phyloP scores from a whole-genome alignment of 2,113 vertebrate genomes.

The Micronisus gabar region DNA sequence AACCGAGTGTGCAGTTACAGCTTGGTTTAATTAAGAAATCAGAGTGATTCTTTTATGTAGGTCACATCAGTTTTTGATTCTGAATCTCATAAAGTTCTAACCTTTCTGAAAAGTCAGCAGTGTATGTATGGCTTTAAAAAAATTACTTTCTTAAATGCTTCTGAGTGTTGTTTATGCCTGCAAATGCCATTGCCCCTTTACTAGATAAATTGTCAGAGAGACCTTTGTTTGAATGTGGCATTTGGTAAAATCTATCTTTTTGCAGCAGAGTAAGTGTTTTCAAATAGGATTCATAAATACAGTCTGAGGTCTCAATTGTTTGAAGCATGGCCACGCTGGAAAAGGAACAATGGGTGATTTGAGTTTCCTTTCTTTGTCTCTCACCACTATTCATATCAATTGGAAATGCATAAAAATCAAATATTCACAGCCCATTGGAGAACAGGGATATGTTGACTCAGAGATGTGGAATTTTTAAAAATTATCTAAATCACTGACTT shows the following conservation, averaged over 20 bases:
- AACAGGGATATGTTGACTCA: not conserved
- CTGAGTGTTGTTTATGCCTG: not conserved
- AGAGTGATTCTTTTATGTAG: constrained; percentile 76
- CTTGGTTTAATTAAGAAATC: constrained; percentile 81
- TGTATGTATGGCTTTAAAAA: not conserved
- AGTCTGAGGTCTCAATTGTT: not conserved
- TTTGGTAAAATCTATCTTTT: not conserved
- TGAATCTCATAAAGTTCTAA: constrained; percentile 61
- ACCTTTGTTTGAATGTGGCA: constrained; percentile 20
- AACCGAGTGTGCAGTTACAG: constrained; percentile 66
- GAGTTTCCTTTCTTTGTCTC: not conserved
- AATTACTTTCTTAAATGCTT: not conserved
- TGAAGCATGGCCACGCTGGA: not conserved
- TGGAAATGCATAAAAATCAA: not conserved
- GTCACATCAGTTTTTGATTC: constrained; percentile 82
- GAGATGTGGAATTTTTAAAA: not conserved
- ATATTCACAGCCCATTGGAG: not conserved
- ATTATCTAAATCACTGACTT: not conserved
- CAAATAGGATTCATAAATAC: not conserved
- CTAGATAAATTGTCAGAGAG: constrained; percentile 5
- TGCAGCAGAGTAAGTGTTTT: not conserved
- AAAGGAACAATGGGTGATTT: not conserved
- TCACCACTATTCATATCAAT: not conserved
- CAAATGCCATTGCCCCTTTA: constrained; percentile 6
- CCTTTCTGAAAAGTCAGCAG: constrained; percentile 70